These are phyloP conservation scores for Barypeithes pellucidus DNA, from an alignment of 2,888 invertebrate species.

Conservation along the genomic window DNA sequence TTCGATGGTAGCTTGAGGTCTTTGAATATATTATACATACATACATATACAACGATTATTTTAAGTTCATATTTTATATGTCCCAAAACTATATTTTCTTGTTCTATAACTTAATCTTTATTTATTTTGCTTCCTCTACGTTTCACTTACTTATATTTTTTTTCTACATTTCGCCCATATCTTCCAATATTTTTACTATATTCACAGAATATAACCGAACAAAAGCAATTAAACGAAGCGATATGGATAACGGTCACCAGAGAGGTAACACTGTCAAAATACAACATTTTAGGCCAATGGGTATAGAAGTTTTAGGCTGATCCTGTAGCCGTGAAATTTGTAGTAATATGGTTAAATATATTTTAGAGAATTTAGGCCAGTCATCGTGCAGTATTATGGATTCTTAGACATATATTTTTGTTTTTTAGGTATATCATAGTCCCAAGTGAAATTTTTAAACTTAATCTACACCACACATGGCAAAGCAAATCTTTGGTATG, in stretches of 20 bases:
- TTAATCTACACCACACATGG: too few species aligned
- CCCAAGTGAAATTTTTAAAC: not conserved
- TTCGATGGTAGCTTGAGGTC: too few species aligned
- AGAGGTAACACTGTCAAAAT: slow-evolving; percentile 80
- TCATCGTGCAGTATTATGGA: not conserved
- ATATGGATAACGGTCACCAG: slow-evolving; percentile 93
- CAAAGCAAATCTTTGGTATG: too few species aligned
- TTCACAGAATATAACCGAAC: slow-evolving; percentile 96
- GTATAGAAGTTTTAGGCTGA: slow-evolving; percentile 52
- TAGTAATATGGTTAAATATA: slow-evolving; percentile 42
- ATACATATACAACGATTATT: too few species aligned
- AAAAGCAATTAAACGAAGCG: slow-evolving; percentile 95
- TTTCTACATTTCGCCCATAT: slow-evolving; percentile 21
- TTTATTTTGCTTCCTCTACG: too few species aligned
- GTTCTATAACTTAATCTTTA: too few species aligned
- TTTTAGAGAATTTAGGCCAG: slow-evolving; percentile 43
- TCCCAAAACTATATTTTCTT: too few species aligned
- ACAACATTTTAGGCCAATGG: slow-evolving; percentile 35
- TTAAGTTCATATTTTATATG: too few species aligned
- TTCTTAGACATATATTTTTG: slow-evolving; percentile 11
- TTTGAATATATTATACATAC: too few species aligned
- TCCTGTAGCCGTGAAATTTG: slow-evolving; percentile 24
- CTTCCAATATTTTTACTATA: slow-evolving; percentile 66
- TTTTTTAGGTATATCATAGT: slow-evolving; percentile 26
- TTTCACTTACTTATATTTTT: slow-evolving; percentile 18